These are phyloP conservation scores for Mesaphorura yosii DNA, from an alignment of 1,140 invertebrate genomes.

Conservation along the genomic window DNA sequence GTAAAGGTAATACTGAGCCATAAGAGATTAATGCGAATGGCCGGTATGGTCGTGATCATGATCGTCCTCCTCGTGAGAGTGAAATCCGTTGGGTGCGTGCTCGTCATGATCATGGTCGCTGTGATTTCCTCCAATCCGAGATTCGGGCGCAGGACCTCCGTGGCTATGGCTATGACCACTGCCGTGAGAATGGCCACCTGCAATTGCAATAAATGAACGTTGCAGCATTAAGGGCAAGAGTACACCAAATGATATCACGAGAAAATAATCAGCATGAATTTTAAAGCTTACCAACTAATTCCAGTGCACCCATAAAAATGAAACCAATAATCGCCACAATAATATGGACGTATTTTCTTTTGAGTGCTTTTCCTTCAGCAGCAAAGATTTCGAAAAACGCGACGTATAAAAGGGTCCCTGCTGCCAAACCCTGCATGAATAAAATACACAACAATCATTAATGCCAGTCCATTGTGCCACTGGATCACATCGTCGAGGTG, in stretches of 20 bases:
- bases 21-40: no score
- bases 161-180: constrained; percentile 6
- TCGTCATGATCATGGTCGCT: constrained; percentile 21
- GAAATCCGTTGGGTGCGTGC: no score
- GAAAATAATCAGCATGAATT: background rate
- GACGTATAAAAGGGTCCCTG: constrained; percentile 51
- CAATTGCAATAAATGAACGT: background rate
- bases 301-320: constrained; percentile 24
- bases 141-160: background rate
- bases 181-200: constrained; percentile 9
- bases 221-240: background rate
- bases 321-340: constrained; percentile 28
- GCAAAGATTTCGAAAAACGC: constrained; percentile 50
- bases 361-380: constrained; percentile 44
- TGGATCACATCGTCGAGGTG: background rate
- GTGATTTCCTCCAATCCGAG: constrained; percentile 12
- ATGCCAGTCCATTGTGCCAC: background rate
- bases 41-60: constrained; percentile 4
- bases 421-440: constrained; percentile 39
- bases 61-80: background rate
- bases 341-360: constrained; percentile 34
- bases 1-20: no score
- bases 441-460: constrained; percentile 1
- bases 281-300: constrained; percentile 25
- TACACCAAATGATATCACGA: background rate